Conservation (phyloP, 1,140 invertebrate species). For the Aricia agestis region DNA sequence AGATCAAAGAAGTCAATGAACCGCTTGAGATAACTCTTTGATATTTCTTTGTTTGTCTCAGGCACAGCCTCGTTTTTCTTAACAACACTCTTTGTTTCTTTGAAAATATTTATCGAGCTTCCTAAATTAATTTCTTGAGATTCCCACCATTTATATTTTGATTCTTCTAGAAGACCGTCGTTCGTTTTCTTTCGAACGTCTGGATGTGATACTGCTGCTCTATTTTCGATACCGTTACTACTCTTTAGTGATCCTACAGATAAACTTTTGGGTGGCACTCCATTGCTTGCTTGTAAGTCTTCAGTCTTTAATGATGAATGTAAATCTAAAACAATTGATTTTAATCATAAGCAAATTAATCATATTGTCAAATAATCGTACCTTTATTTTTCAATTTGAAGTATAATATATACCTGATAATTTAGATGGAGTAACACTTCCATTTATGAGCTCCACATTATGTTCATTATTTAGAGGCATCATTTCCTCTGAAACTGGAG, state of each 20-base stretch:
- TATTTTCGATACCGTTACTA: constrained; percentile 40
- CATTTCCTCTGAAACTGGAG: constrained; percentile 48
- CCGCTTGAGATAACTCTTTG: constrained; percentile 37
- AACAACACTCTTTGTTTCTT: constrained; percentile 41
- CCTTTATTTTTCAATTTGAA: neutral
- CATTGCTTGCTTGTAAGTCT: constrained; percentile 33
- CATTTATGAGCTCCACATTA: constrained; percentile 44
- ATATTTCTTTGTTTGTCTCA: constrained; percentile 32
- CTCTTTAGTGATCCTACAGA: constrained; percentile 53
- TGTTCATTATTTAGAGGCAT: constrained; percentile 48
- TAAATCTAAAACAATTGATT: constrained; percentile 37
- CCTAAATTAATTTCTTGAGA: constrained; percentile 70
- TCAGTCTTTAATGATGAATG: constrained; percentile 34
- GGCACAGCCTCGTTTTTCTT: constrained; percentile 36
- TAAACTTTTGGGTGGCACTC: constrained; percentile 44
- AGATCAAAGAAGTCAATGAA: constrained; percentile 64
- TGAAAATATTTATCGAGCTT: constrained; percentile 66
- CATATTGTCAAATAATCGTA: neutral
- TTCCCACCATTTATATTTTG: constrained; percentile 68
- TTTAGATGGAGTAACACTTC: constrained; percentile 48
- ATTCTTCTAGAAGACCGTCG: constrained; percentile 44
- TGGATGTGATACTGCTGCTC: constrained; percentile 63
- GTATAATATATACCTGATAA: constrained; percentile 35
- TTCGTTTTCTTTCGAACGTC: constrained; percentile 48
- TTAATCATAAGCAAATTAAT: neutral